Evolutionary conservation across 2,888 invertebrate genomes (phyloP).

Genomic region (Galerucella calmariensis): DNA sequence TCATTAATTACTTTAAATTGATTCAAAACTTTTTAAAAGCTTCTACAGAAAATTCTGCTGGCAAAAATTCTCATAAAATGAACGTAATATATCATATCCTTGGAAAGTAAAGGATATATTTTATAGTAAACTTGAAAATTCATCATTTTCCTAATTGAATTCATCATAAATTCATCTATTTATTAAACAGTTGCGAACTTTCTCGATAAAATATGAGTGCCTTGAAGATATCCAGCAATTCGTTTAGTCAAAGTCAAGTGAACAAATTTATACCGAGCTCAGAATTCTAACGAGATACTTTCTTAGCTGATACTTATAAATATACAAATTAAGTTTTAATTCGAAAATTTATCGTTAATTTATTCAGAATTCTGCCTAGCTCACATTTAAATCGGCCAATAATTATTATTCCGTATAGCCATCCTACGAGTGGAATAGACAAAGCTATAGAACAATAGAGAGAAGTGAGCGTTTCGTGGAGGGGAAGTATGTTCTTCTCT

Average conservation of each 20-base stretch:
- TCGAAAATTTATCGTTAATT: too few relatives aligned
- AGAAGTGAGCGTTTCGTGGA: too few relatives aligned
- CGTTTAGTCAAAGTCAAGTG: constrained; percentile 34
- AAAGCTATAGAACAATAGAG: too few relatives aligned
- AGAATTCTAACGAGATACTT: constrained; percentile 41
- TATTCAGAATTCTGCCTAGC: too few relatives aligned
- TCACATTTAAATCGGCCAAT: too few relatives aligned
- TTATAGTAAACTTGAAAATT: constrained; percentile 24
- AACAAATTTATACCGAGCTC: constrained; percentile 32
- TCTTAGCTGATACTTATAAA: background rate
- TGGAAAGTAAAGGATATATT: constrained; percentile 10
- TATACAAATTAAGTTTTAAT: too few relatives aligned
- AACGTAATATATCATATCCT: background rate
- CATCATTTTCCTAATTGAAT: constrained; percentile 27
- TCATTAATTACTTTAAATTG: too few relatives aligned
- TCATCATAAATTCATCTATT: constrained; percentile 29
- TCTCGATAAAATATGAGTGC: constrained; percentile 22
- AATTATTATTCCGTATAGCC: too few relatives aligned
- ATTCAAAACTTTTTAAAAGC: too few relatives aligned
- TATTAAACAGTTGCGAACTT: constrained; percentile 28
- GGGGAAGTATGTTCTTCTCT: too few relatives aligned
- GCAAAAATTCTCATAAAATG: background rate
- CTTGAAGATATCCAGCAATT: constrained; percentile 25
- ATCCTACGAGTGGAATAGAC: too few relatives aligned
- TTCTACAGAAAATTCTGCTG: too few relatives aligned